Evolutionary conservation across 1,140 invertebrate species (phyloP).

Genomic region (Centruroides vittatus): DNA sequence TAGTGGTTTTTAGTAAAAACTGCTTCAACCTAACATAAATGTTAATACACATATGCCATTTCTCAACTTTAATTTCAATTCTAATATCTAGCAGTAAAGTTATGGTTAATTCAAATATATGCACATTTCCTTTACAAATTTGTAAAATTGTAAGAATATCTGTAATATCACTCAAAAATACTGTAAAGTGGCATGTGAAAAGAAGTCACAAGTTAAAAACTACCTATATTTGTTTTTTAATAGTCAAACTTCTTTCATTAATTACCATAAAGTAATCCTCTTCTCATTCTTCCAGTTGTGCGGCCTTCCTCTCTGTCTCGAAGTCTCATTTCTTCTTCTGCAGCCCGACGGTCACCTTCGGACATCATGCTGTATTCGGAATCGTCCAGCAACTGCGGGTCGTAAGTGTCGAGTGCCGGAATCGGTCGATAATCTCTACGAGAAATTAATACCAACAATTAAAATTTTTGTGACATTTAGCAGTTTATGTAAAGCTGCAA

Average conservation of each 20-base stretch:
- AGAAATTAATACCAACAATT: not conserved
- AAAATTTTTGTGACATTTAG: too few species aligned
- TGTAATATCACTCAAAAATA: too few species aligned
- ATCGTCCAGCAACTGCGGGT: constrained; percentile 71
- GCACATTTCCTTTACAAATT: not conserved
- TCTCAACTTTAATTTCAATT: too few species aligned
- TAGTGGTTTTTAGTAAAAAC: too few species aligned
- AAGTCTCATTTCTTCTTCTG: constrained; percentile 70
- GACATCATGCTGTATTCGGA: constrained; percentile 79
- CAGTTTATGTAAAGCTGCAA: too few species aligned
- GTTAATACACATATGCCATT: too few species aligned
- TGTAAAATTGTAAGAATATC: too few species aligned
- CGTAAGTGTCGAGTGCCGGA: constrained; percentile 87
- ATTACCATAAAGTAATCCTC: constrained; percentile 29
- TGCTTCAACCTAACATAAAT: too few species aligned
- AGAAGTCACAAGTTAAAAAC: too few species aligned
- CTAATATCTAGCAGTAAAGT: too few species aligned
- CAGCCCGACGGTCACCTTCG: constrained; percentile 63
- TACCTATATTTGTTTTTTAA: too few species aligned
- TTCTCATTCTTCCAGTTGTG: constrained; percentile 50
- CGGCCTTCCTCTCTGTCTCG: constrained; percentile 75
- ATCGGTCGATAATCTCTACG: constrained; percentile 88
- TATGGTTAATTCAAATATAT: not conserved
- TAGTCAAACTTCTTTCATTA: not conserved
- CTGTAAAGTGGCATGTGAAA: too few species aligned